Conservation (phyloP, 1,140 invertebrate species). For the Belonocnema kinseyi region DNA sequence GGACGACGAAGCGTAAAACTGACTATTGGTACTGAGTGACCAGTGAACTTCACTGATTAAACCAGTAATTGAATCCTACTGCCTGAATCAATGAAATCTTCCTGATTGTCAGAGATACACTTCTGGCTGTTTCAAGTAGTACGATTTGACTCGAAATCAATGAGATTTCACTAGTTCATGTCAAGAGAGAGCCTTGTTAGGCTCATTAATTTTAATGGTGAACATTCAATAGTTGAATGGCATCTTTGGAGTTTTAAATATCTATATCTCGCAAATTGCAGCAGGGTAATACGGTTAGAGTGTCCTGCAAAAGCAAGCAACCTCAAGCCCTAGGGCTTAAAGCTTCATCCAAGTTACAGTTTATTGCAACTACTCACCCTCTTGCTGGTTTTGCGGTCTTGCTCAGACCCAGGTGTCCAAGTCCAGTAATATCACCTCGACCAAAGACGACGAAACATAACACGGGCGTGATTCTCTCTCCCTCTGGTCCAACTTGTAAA, state of each 20-base stretch:
- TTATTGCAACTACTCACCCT: slow-evolving; percentile 56
- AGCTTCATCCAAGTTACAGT: slow-evolving; percentile 54
- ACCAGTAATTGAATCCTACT: no score
- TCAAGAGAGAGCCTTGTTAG: no score
- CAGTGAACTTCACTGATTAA: no score
- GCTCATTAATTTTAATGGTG: no score
- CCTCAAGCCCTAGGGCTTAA: slow-evolving; percentile 49
- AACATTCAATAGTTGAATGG: not conserved
- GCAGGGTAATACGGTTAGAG: slow-evolving; percentile 51
- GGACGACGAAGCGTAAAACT: no score
- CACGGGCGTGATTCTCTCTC: not conserved
- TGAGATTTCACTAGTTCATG: no score
- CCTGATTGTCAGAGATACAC: no score
- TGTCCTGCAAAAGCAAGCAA: slow-evolving; percentile 41
- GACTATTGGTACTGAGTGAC: no score
- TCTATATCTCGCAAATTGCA: slow-evolving; percentile 21
- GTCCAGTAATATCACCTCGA: slow-evolving; percentile 35
- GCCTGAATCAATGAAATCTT: no score
- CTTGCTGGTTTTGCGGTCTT: slow-evolving; percentile 51
- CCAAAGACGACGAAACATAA: slow-evolving; percentile 36
- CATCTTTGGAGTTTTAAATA: not conserved
- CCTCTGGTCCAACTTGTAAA: not conserved
- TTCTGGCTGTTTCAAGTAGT: no score
- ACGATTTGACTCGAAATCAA: no score
- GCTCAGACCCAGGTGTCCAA: slow-evolving; percentile 48